phyloP scores from a whole-genome alignment of 2,888 invertebrate species.

The Rhagophthalmus giganteus region DNA sequence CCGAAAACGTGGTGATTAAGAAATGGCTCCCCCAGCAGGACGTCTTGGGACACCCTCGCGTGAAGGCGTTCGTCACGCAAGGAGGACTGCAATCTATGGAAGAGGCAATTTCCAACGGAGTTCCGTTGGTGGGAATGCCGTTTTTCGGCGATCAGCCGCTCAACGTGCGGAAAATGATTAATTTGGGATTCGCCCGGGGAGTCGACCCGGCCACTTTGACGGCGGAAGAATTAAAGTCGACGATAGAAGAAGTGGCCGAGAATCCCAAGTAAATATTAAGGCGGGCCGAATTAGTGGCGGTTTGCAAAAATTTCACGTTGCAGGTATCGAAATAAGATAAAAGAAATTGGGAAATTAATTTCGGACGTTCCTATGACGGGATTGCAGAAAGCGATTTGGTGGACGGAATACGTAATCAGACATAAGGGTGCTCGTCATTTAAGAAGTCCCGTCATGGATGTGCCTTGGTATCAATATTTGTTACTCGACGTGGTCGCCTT shows the following conservation, averaged over 20 bases:
- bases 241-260: slow-evolving; percentile 41
- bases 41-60: slow-evolving; percentile 33
- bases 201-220: slow-evolving; percentile 33
- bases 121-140: slow-evolving; percentile 43
- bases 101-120: slow-evolving; percentile 37
- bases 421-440: slow-evolving; percentile 8
- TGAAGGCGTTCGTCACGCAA: slow-evolving; percentile 39
- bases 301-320: slow-evolving; percentile 10
- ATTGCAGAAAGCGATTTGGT: slow-evolving; percentile 8
- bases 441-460: slow-evolving; percentile 23
- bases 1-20: too few relatives aligned
- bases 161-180: slow-evolving; percentile 36
- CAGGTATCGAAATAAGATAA: slow-evolving; percentile 36
- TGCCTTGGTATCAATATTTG: too few relatives aligned
- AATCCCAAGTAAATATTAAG: slow-evolving; percentile 39
- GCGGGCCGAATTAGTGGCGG: too few relatives aligned
- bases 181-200: slow-evolving; percentile 34
- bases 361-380: slow-evolving; percentile 3
- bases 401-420: slow-evolving; percentile 9
- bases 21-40: too few relatives aligned
- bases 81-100: slow-evolving; percentile 38
- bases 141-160: slow-evolving; percentile 40
- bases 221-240: slow-evolving; percentile 36
- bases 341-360: not conserved
- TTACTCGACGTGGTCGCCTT: too few relatives aligned